Evolutionary conservation across 2,888 invertebrate species (phyloP).

Genomic region (Therioaphis trifolii): DNA sequence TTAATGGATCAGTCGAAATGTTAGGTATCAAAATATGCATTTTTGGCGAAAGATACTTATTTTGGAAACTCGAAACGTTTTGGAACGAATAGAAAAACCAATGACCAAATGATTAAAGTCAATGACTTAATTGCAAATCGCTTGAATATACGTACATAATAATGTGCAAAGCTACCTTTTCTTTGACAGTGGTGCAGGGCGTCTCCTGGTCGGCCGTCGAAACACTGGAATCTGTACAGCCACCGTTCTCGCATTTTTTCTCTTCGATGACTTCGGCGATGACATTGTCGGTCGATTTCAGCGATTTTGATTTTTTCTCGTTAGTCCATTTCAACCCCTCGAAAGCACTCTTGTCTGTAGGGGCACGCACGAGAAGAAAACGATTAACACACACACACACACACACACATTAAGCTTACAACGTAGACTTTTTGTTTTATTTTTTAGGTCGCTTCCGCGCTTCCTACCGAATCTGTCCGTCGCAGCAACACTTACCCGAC

Average conservation of each 20-base stretch:
- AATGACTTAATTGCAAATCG: too few species aligned
- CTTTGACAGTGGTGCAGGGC: background rate
- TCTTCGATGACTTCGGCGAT: background rate
- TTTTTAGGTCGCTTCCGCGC: too few species aligned
- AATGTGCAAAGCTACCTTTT: too few species aligned
- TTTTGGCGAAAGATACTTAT: too few species aligned
- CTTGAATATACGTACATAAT: too few species aligned
- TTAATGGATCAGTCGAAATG: too few species aligned
- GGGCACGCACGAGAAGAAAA: background rate
- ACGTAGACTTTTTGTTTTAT: constrained; percentile 72
- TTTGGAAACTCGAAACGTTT: too few species aligned
- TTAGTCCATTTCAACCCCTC: constrained; percentile 32
- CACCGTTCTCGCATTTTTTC: constrained; percentile 43
- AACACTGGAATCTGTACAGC: constrained; percentile 26
- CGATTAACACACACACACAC: too few species aligned
- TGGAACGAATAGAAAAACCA: too few species aligned
- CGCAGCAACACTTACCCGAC: constrained; percentile 20
- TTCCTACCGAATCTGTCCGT: too few species aligned
- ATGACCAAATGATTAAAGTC: too few species aligned
- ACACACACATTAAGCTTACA: background rate
- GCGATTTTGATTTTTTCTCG: constrained; percentile 34
- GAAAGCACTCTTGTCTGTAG: constrained; percentile 33
- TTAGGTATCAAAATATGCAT: too few species aligned
- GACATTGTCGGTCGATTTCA: background rate
- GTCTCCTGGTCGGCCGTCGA: background rate